phyloP scores from a whole-genome alignment of 2,797 vertebrate species.

The Crypturellus tataupa region DNA sequence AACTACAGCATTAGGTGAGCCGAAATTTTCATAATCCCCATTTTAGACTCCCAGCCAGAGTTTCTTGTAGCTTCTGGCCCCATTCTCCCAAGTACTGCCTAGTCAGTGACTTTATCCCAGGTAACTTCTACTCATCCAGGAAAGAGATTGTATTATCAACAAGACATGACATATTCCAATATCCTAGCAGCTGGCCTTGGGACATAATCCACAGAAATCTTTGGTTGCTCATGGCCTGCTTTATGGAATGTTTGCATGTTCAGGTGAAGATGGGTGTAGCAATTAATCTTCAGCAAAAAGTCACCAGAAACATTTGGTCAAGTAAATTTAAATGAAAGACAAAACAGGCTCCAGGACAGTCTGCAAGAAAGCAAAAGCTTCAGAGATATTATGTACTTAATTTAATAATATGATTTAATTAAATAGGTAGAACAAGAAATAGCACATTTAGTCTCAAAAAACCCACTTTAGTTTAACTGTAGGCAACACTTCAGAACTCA shows the following conservation, averaged over 20 bases:
- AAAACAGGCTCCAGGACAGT: conserved; percentile 3
- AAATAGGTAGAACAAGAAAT: conserved; percentile 7
- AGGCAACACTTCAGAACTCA: neutral
- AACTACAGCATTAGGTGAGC: neutral
- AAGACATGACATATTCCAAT: neutral
- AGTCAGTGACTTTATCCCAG: neutral
- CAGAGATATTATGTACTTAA: conserved; percentile 16
- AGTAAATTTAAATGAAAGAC: neutral
- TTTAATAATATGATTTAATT: conserved; percentile 1
- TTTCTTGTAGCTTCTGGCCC: neutral
- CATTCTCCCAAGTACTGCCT: neutral
- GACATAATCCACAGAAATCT: neutral
- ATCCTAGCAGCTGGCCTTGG: neutral
- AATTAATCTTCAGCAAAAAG: conserved; percentile 38
- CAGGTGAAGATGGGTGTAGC: conserved; percentile 32
- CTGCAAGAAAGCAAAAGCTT: neutral
- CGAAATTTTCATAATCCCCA: neutral
- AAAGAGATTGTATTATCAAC: neutral
- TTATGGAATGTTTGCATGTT: conserved; percentile 20
- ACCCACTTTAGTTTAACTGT: neutral
- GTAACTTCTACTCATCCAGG: neutral
- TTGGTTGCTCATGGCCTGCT: conserved; percentile 23
- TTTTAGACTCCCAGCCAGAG: neutral
- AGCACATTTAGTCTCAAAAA: neutral
- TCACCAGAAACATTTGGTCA: conserved; percentile 44